These are phyloP conservation scores for Hyposoter dolosus DNA, from an alignment of 2,888 invertebrate genomes.

Conservation along the genomic window DNA sequence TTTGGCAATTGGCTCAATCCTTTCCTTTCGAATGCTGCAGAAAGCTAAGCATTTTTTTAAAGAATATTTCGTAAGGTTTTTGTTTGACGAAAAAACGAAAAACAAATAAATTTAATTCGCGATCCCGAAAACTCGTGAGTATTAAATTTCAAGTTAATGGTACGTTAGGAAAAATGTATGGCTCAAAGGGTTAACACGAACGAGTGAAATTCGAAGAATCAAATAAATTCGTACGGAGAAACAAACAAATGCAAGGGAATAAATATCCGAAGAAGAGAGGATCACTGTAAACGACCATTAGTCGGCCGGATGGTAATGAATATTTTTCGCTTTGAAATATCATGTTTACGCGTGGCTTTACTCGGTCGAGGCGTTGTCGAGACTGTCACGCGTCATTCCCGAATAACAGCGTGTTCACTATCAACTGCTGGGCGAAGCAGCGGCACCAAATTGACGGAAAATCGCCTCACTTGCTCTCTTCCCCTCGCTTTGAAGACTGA, in stretches of 20 bases:
- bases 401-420: conserved; percentile 75
- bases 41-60: no score
- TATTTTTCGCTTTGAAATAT: conserved; percentile 76
- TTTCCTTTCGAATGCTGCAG: no score
- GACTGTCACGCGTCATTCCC: conserved; percentile 76
- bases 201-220: conserved; percentile 14
- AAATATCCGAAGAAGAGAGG: conserved; percentile 51
- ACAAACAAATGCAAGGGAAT: conserved; percentile 52
- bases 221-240: conserved; percentile 29
- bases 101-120: not conserved
- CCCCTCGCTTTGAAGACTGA: conserved; percentile 81
- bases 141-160: no score
- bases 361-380: conserved; percentile 71
- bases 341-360: conserved; percentile 42
- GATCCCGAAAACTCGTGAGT: not conserved
- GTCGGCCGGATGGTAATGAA: conserved; percentile 77
- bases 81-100: no score
- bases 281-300: conserved; percentile 77
- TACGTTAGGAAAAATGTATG: no score
- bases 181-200: conserved; percentile 38
- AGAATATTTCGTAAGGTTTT: no score
- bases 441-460: conserved; percentile 81
- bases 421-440: conserved; percentile 73
- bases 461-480: conserved; percentile 74
- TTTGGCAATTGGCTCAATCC: no score